phyloP scores from a whole-genome alignment of 2,888 invertebrate species.

The Drosophila phalerata region DNA sequence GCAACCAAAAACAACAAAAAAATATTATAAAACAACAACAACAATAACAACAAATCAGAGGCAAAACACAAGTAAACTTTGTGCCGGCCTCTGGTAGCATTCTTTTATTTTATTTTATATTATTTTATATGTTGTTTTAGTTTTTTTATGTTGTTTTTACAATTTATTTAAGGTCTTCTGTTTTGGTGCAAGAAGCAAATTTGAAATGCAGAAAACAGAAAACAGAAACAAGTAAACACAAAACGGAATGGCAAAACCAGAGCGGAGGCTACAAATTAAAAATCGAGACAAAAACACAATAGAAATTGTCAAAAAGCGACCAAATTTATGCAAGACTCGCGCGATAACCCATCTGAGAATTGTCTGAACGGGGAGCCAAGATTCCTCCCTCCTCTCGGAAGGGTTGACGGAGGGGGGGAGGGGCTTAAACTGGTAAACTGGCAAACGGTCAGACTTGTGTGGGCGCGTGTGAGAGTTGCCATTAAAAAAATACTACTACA shows the following conservation, averaged over 20 bases:
- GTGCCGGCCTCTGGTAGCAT: constrained; percentile 42
- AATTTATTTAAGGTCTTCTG: constrained; percentile 67
- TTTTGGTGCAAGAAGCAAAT: constrained; percentile 50
- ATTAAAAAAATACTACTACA: constrained; percentile 46
- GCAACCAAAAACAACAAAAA: constrained; percentile 55
- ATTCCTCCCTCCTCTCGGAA: background rate
- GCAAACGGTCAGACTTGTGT: constrained; percentile 56
- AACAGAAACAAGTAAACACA: constrained; percentile 24
- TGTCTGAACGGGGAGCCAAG: constrained; percentile 20
- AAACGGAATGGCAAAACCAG: constrained; percentile 30
- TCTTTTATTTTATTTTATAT: constrained; percentile 6
- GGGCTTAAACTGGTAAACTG: constrained; percentile 15
- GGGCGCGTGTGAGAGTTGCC: constrained; percentile 72
- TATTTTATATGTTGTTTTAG: constrained; percentile 24
- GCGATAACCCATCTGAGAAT: constrained; percentile 69
- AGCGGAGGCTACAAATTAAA: constrained; percentile 56
- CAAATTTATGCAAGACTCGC: constrained; percentile 72
- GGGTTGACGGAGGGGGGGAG: background rate
- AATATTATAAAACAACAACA: constrained; percentile 26
- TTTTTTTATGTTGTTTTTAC: constrained; percentile 31
- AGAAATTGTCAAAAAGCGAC: constrained; percentile 67
- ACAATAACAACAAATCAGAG: constrained; percentile 41
- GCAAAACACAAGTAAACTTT: constrained; percentile 68
- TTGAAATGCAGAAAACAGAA: constrained; percentile 56
- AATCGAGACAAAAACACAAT: constrained; percentile 63